Conservation (phyloP, 2,888 invertebrate species). For the Melangyna quadrimaculata region DNA sequence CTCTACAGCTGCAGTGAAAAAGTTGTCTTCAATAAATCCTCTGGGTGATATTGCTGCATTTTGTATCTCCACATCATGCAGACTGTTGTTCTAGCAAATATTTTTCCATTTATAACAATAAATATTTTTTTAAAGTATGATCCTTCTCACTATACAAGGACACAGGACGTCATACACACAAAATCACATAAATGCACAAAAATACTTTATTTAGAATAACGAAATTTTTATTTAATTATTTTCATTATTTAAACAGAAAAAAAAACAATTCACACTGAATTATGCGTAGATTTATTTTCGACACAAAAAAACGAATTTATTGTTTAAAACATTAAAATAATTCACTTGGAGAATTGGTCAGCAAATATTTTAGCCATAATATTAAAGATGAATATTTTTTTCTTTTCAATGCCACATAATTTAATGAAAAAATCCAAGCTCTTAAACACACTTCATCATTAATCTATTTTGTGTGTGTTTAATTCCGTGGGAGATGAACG, state of each 20-base stretch:
- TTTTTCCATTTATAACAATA: conserved; percentile 26
- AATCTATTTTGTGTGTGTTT: neutral
- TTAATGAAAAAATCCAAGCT: conserved; percentile 37
- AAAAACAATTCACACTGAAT: neutral
- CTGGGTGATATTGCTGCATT: conserved; percentile 13
- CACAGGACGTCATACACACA: neutral
- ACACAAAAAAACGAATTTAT: neutral
- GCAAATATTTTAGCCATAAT: neutral
- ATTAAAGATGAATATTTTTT: neutral
- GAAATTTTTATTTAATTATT: neutral
- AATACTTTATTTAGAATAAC: neutral
- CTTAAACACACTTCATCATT: conserved; percentile 42
- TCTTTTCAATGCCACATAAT: conserved; percentile 11
- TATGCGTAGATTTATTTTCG: neutral
- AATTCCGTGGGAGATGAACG: conserved; percentile 7
- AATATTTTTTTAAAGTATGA: conserved; percentile 30
- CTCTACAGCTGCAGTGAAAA: neutral
- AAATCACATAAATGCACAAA: conserved; percentile 7
- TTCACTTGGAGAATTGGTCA: neutral
- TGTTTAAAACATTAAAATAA: conserved; percentile 20
- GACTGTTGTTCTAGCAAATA: neutral
- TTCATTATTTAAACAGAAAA: neutral
- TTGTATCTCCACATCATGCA: conserved; percentile 1
- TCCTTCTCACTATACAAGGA: neutral
- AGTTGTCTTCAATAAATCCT: neutral